Evolutionary conservation across 2,113 vertebrate species (phyloP), one percentile per base, ranked within the genome.

Genomic region (Melierax canorus): DNA sequence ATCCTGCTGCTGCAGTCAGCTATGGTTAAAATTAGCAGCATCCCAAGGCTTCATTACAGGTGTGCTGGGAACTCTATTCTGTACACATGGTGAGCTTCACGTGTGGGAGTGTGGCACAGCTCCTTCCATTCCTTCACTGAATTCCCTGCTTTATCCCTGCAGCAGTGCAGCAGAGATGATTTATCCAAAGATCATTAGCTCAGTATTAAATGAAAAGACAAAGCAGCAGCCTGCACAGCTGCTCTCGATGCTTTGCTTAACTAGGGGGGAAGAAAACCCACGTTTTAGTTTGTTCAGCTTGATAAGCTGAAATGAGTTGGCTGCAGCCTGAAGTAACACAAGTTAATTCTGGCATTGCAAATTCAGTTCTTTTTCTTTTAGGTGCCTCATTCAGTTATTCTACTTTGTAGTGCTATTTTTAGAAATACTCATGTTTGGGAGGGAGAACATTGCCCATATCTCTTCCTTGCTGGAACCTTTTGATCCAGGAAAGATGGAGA

Each of bases 11-110:
- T 50, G 13, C 41, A 32, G 34, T 39, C 48, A 56, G 59, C 55
- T 38, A 2, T 5, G 43, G 12, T 38, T 82, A 27, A 74, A 60
- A 34, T 13, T 15, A 58, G 38, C 62, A 27, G 26, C 32, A n/a
- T 76, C 75, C 34, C 29, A 15, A 20, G 21, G 27, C 45, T 81
- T 58, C 10, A 0, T 11, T 55, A 11, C 58, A 27, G 48, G 4
- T 56, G 50, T 84, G 48, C 43, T 59, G 53, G 32, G 26, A 63
- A 2, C 32, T 68, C 46, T 36, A 38, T 21, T 4, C 17, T 1
- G 4, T 8, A 11, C 23, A 3, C 12, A 1, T 10, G 20, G 9
- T 6, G 41, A 87, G 36, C 15, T 1, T 29, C 48, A 9, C 30
- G 6, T 7, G 9, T 20, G 12, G 48, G 27, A 69, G 58, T 2